phyloP scores from a whole-genome alignment of 2,888 invertebrate species.

The Amphipoea lucens region DNA sequence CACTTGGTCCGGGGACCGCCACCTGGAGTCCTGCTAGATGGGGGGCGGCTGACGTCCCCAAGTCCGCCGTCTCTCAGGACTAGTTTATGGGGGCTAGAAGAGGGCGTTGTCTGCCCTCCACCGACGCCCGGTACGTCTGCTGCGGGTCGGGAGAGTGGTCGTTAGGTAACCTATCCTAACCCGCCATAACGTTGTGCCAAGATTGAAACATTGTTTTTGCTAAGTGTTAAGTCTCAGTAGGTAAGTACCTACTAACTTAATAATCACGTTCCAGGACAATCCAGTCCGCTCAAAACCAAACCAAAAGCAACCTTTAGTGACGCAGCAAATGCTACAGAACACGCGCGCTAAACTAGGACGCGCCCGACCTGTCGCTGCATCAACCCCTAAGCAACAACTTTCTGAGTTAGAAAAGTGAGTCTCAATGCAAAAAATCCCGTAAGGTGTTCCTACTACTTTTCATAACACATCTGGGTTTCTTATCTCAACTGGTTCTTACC shows the following conservation, averaged over 20 bases:
- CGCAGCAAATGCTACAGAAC: conserved; percentile 82
- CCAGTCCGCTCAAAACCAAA: conserved; percentile 79
- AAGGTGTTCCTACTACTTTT: conserved; percentile 17
- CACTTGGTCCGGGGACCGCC: too few species aligned
- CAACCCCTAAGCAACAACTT: conserved; percentile 86
- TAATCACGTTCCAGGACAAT: conserved; percentile 76
- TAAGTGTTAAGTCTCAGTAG: neutral
- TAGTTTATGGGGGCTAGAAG: too few species aligned
- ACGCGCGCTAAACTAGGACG: conserved; percentile 88
- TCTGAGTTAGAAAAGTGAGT: conserved; percentile 85
- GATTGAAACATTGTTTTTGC: neutral
- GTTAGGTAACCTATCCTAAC: neutral
- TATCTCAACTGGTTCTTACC: neutral
- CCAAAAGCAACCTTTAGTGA: conserved; percentile 79
- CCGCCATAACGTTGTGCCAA: neutral
- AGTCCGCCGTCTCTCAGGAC: too few species aligned
- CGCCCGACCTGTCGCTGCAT: conserved; percentile 85
- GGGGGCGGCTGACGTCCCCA: too few species aligned
- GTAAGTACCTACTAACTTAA: neutral
- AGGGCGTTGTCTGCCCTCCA: too few species aligned
- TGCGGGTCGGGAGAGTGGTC: too few species aligned
- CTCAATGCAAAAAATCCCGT: neutral
- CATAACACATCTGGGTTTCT: neutral
- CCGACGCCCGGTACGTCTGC: too few species aligned
- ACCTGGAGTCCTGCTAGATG: too few species aligned